Evolutionary conservation across 1,140 invertebrate species (phyloP), one percentile per base, ranked within the genome.

Genomic region (Drosophila mayri): DNA sequence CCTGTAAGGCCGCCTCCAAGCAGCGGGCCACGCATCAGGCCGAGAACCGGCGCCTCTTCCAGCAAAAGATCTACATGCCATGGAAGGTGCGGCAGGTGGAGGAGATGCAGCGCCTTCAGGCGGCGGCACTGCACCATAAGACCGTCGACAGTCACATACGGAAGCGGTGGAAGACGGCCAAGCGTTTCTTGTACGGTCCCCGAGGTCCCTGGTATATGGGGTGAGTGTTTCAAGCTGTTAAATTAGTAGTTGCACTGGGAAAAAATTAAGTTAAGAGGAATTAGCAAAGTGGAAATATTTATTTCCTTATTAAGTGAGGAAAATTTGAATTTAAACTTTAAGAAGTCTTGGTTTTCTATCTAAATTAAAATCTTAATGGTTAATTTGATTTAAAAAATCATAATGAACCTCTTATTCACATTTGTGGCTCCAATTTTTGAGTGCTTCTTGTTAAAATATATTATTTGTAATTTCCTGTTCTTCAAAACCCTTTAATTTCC

Each of bases 11-110:
- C 5, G 94, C 94, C 35, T 93, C 94, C 43, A 95, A 95, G 76
- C 94, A 93, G 58, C 92, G 94, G 22, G 94, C 94, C 74, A 91
- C 93, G 46, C 94, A 94, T 54, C 93, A 95, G 60, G 93, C 93
- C 6, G 94, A 95, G 60, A 94, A 94, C 66, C 94, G 94, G 81
- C 92, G 94, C 28, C 93, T 94, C 12, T 95, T 95, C 78, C 94
- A 95, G 94, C 92, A 91, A 40, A 94, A 95, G 82, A 94, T 95
- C 57, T 85, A 95, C 59, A 93, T 94, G 65, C 93, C 93, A 4
- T 95, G 93, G 90, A 93, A 93, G 67, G 86, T 90, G 64, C 93
- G 93, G 47, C 93, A 94, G 52, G 91, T 92, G 38, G 93, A 94
- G 76, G 95, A 95, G 88, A 90, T 92, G 67, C 93, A 92, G 54